Conservation (phyloP, 2,888 invertebrate genomes). For the Mythimna vitellina region DNA sequence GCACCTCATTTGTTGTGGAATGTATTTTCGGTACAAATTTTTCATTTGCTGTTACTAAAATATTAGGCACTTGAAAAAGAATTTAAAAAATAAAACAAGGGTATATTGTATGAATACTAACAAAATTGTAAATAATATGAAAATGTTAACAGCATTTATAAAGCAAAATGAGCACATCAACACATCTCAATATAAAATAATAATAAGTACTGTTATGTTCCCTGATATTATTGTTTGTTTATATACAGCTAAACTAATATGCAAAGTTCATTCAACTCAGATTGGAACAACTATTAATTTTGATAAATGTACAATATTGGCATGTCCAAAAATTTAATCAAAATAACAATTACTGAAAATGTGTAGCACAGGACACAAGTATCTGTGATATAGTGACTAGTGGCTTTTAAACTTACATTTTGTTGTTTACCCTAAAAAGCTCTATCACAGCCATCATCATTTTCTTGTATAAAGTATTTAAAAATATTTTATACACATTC, state of each 20-base stretch:
- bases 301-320: constrained; percentile 32
- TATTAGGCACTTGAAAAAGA: constrained; percentile 1
- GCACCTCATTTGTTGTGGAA: constrained; percentile 5
- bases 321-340: constrained; percentile 18
- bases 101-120: background rate
- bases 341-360: background rate
- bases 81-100: constrained; percentile 8
- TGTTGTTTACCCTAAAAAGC: constrained; percentile 24
- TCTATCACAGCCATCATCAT: constrained; percentile 4
- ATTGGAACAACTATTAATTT: constrained; percentile 39
- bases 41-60: constrained; percentile 6
- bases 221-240: constrained; percentile 60
- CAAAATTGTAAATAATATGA: constrained; percentile 2
- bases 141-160: constrained; percentile 3
- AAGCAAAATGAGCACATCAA: constrained; percentile 29
- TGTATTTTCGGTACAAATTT: background rate
- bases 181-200: constrained; percentile 29
- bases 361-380: background rate
- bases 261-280: constrained; percentile 62
- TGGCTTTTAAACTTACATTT: constrained; percentile 5
- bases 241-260: constrained; percentile 52
- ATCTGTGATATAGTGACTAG: background rate
- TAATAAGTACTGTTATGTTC: constrained; percentile 29
- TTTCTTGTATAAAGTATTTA: constrained; percentile 21
- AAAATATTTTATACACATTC: constrained; percentile 17